Evolutionary conservation across 2,113 vertebrate genomes (phyloP).

Genomic region (Dunckerocampus dactyliophorus): DNA sequence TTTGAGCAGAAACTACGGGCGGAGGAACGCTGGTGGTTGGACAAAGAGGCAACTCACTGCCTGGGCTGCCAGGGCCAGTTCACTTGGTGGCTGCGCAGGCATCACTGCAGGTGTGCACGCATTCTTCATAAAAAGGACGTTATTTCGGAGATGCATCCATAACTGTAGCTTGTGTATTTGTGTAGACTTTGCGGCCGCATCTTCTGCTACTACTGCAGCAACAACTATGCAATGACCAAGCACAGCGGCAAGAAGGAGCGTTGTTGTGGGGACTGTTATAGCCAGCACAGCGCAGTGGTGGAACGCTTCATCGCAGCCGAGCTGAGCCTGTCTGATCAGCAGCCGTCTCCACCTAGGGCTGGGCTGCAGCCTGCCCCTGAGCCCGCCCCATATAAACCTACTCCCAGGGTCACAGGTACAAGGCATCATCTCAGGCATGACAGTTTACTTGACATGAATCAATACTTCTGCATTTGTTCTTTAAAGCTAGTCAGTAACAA

Average conservation of each 20-base stretch:
- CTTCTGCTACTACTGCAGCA: conserved; percentile 97
- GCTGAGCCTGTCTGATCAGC: conserved; percentile 49
- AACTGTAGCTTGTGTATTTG: neutral
- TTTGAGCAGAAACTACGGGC: conserved; percentile 92
- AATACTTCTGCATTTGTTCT: neutral
- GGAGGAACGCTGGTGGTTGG: conserved; percentile 84
- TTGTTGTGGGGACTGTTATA: conserved; percentile 87
- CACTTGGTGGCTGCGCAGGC: conserved; percentile 89
- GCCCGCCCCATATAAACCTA: conserved; percentile 61
- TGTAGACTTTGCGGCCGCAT: conserved; percentile 84
- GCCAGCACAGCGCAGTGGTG: conserved; percentile 72
- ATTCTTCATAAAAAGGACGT: neutral
- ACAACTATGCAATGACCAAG: conserved; percentile 83
- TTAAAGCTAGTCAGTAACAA: neutral
- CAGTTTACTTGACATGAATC: neutral
- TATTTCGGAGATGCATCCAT: neutral
- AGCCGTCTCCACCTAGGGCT: conserved; percentile 33
- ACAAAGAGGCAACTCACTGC: conserved; percentile 81
- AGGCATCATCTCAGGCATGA: neutral
- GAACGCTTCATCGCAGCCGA: conserved; percentile 69
- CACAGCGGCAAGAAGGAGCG: conserved; percentile 84
- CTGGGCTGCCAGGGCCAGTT: conserved; percentile 85
- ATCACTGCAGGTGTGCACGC: conserved; percentile 88
- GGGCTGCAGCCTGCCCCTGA: conserved; percentile 33
- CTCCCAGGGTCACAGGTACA: conserved; percentile 73